Conservation (phyloP, 2,797 vertebrate genomes). For the Pseudochromis fuscus region DNA sequence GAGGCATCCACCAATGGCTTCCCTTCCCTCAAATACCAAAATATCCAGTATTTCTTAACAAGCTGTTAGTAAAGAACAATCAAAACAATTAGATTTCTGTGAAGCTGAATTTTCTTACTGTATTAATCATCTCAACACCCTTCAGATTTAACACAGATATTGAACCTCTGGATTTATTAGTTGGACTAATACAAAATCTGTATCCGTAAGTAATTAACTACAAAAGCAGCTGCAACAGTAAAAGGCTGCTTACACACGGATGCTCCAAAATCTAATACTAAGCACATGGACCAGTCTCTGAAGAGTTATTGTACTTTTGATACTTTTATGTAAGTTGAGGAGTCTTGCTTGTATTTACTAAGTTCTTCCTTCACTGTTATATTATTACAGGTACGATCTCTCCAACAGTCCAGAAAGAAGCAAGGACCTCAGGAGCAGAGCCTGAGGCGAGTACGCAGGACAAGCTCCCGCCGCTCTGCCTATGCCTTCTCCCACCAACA, state of each 20-base stretch:
- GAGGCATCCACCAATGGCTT: no score
- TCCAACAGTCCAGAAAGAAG: constrained; percentile 83
- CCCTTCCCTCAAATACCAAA: no score
- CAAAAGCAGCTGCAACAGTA: not conserved
- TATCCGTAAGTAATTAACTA: not conserved
- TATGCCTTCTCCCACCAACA: constrained; percentile 91
- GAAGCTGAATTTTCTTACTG: no score
- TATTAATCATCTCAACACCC: no score
- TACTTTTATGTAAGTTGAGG: not conserved
- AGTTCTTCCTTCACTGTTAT: constrained; percentile 21
- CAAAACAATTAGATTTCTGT: no score
- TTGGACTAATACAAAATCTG: not conserved
- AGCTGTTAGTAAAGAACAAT: no score
- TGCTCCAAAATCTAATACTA: not conserved
- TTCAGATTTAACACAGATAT: no score
- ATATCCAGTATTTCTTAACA: not conserved
- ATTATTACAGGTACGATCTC: constrained; percentile 80
- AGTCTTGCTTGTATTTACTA: no score
- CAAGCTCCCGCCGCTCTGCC: constrained; percentile 87
- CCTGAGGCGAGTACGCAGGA: constrained; percentile 83
- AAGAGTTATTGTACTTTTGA: not conserved
- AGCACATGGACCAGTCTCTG: no score
- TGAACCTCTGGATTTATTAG: not conserved
- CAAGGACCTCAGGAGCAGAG: constrained; percentile 79
- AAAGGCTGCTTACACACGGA: not conserved